phyloP scores from a whole-genome alignment of 2,797 vertebrate species.

The Poeciliopsis gracilis region DNA sequence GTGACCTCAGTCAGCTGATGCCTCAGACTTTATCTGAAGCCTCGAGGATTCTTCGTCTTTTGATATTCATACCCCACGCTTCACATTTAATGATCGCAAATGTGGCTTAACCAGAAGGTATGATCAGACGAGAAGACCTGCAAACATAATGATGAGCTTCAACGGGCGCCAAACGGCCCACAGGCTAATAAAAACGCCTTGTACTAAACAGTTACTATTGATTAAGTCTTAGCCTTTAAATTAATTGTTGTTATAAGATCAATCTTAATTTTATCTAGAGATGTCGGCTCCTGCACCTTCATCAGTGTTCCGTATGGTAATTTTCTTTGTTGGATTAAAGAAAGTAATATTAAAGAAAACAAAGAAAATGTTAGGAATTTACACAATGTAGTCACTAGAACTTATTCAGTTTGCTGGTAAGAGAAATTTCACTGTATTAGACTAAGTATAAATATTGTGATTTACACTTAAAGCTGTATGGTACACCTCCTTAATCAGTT shows the following conservation, averaged over 20 bases:
- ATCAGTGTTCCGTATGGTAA: slow-evolving; percentile 23
- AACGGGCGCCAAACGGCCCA: slow-evolving; percentile 43
- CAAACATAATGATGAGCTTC: slow-evolving; percentile 50
- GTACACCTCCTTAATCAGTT: background rate
- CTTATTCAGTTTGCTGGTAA: background rate
- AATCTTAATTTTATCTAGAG: slow-evolving; percentile 69
- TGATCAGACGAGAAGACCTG: slow-evolving; percentile 28
- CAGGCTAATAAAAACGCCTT: slow-evolving; percentile 59
- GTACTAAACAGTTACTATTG: slow-evolving; percentile 73
- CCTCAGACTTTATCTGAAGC: background rate
- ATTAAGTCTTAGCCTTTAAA: slow-evolving; percentile 71
- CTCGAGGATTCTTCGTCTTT: slow-evolving; percentile 5
- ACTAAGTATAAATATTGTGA: background rate
- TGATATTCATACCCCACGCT: slow-evolving; percentile 4
- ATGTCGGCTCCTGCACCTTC: slow-evolving; percentile 22
- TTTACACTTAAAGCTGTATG: background rate
- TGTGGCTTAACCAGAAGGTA: slow-evolving; percentile 40
- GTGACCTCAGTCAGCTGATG: slow-evolving; percentile 6
- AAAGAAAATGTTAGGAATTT: background rate
- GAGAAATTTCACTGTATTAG: background rate
- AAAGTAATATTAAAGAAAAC: slow-evolving; percentile 5
- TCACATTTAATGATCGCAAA: slow-evolving; percentile 36
- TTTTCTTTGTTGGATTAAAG: slow-evolving; percentile 33
- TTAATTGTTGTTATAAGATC: slow-evolving; percentile 72
- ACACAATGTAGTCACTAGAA: background rate